These are phyloP conservation scores for Sarcophaga rosellei DNA, from an alignment of 2,888 invertebrate genomes.

Conservation along the genomic window DNA sequence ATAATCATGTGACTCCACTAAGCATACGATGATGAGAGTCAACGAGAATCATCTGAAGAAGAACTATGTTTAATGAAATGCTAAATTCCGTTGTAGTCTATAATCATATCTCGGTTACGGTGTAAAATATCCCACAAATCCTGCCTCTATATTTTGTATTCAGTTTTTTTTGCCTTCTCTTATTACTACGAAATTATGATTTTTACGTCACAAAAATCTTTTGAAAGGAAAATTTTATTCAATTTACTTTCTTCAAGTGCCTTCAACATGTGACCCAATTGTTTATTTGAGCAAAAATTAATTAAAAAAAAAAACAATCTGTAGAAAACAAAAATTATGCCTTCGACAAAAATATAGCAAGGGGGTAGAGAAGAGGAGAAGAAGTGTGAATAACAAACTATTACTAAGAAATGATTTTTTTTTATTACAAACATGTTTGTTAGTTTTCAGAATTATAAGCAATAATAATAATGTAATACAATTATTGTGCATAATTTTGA, in stretches of 20 bases:
- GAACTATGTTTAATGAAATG: too few species aligned
- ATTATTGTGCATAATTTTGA: too few species aligned
- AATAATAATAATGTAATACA: too few species aligned
- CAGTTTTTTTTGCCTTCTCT: background rate
- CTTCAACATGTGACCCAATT: slow-evolving; percentile 48
- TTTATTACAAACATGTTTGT: too few species aligned
- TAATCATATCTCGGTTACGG: background rate
- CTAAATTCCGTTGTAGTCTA: too few species aligned
- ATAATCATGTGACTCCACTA: accelerated
- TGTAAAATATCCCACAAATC: background rate
- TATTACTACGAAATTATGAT: background rate
- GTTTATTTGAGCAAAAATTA: slow-evolving; percentile 47
- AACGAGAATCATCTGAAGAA: too few species aligned
- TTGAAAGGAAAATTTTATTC: slow-evolving; percentile 3
- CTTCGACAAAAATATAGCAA: background rate
- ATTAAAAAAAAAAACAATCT: slow-evolving; percentile 21
- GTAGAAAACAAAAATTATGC: background rate
- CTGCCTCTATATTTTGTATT: too few species aligned
- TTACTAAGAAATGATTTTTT: too few species aligned
- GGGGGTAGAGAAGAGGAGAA: background rate
- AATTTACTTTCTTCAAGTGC: slow-evolving; percentile 22
- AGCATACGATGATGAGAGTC: too few species aligned
- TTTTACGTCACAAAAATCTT: background rate
- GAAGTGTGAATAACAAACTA: too few species aligned
- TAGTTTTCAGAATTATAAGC: too few species aligned